Percentiles rank a stretch among this genome's conserved stretches.
These are phyloP conservation scores for Schrankia costaestrigalis DNA, from an alignment of 2,888 invertebrate genomes.

Conservation along the genomic window DNA sequence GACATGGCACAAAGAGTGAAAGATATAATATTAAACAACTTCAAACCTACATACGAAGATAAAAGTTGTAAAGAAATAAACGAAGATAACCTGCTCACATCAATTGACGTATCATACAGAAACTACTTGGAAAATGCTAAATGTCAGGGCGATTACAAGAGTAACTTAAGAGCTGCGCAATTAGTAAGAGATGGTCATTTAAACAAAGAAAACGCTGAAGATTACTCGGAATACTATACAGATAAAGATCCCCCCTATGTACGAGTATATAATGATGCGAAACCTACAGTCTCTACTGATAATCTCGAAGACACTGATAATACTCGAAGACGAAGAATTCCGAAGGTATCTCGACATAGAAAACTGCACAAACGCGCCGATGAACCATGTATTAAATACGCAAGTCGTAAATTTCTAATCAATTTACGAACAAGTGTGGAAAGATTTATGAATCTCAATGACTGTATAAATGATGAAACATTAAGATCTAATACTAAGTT, in stretches of 20 bases:
- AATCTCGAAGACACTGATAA: too few species aligned
- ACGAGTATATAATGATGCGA: too few species aligned
- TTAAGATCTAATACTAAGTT: too few species aligned
- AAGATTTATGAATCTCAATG: constrained; percentile 14
- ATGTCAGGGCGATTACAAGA: constrained; percentile 11
- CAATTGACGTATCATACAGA: constrained; percentile 18
- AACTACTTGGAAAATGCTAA: constrained; percentile 16
- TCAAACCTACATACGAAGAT: constrained; percentile 15
- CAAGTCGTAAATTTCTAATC: constrained; percentile 12
- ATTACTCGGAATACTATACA: too few species aligned
- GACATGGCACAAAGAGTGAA: constrained; percentile 11
- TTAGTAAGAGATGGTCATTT: neutral
- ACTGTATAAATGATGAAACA: constrained; percentile 24
- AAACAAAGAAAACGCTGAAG: too few species aligned
- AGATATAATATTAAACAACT: constrained; percentile 10
- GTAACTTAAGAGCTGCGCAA: constrained; percentile 3
- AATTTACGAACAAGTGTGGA: constrained; percentile 18
- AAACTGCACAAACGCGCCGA: neutral
- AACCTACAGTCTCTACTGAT: too few species aligned
- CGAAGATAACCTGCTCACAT: constrained; percentile 11
- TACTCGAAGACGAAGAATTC: too few species aligned
- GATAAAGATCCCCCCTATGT: too few species aligned
- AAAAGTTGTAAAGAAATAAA: constrained; percentile 17
- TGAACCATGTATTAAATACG: constrained; percentile 14
- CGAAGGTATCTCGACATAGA: too few species aligned